Base-by-base conservation (phyloP, 2,113 vertebrate genomes). In the Epinephelus moara region DNA sequence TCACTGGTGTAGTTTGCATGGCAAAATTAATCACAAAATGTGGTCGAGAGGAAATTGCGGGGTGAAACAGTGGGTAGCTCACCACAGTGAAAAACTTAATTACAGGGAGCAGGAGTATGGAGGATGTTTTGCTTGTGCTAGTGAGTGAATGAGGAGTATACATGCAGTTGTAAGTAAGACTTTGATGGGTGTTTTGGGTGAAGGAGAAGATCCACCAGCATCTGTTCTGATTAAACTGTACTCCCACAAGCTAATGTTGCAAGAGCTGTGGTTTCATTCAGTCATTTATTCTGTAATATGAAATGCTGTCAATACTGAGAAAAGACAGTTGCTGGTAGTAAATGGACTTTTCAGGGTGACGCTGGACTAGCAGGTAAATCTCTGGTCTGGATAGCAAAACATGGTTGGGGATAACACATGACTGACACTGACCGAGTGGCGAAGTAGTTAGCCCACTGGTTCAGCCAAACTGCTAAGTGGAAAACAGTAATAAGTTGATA, bases 21-120 rank as follows among this genome's bases (percentile, higher is more conserved):
- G 21, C 42, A 73, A 77, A 83, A 86, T 70, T 25, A 70, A 75
- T 80, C 78, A 67, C 56, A 68, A 82, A 80, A 84, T 21, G 78
- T 30, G n/a, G 71, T 23, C 15, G n/a, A 27, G 37, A 52, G 62
- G 18, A 77, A 78, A 76, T 63, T 56, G 37, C 33, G 49, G 69
- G 64, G 60, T 81, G 76, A 84, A 70, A 69, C 37, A 27, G 64
- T 52, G 63, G 61, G 56, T 2, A 73, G 69, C 40, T 56, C 23
- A 86, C 69, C 61, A 75, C 52, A 62, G 45, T 5, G 10, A 82
- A 75, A 59, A 40, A 66, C 33, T 25, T 60, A 77, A 90, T 88
- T 78, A 84, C 57, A 90, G 61, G 69, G 62, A 72, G 56, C 13
- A 78, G 56, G 52, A 80, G 30, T 42, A 19, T 69, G 69, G 27